Evolutionary conservation across 2,888 invertebrate species (phyloP).

Genomic region (Lissocephala sabroskyi): DNA sequence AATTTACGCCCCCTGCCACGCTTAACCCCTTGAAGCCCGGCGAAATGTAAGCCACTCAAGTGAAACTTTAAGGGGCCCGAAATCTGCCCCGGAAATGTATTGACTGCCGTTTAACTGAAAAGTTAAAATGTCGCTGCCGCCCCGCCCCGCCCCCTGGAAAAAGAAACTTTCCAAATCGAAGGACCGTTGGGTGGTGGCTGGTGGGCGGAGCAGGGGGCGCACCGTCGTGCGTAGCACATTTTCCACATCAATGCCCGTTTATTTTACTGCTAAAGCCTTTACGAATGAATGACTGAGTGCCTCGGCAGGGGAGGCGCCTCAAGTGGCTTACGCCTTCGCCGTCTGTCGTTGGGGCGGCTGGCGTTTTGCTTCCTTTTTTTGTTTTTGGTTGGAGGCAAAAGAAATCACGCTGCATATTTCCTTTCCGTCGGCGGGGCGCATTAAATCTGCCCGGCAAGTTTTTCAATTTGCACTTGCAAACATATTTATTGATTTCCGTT

Average conservation of each 20-base stretch:
- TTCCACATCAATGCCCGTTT: slow-evolving; percentile 61
- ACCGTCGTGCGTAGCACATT: slow-evolving; percentile 59
- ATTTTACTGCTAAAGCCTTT: slow-evolving; percentile 63
- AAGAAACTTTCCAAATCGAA: too few relatives aligned
- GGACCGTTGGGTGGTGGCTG: too few relatives aligned
- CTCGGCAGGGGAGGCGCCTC: slow-evolving; percentile 38
- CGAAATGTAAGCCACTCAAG: slow-evolving; percentile 47
- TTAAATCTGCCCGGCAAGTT: slow-evolving; percentile 24
- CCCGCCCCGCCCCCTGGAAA: background rate
- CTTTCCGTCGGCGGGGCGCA: slow-evolving; percentile 19
- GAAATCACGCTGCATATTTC: slow-evolving; percentile 54
- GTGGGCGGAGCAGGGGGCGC: slow-evolving; percentile 3
- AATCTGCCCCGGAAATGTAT: slow-evolving; percentile 46
- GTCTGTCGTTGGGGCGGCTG: too few relatives aligned
- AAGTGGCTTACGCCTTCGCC: slow-evolving; percentile 52
- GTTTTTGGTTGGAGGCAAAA: slow-evolving; percentile 37
- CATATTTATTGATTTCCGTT: slow-evolving; percentile 60
- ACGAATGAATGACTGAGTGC: slow-evolving; percentile 62
- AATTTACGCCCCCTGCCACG: slow-evolving; percentile 44
- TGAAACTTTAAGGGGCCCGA: slow-evolving; percentile 54
- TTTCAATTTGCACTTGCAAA: slow-evolving; percentile 51
- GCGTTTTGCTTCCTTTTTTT: slow-evolving; percentile 21
- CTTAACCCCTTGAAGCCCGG: slow-evolving; percentile 10
- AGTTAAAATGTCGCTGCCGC: slow-evolving; percentile 48
- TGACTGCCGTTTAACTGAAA: slow-evolving; percentile 25